Evolutionary conservation across 2,797 vertebrate genomes (phyloP), one percentile per base, ranked within the genome.

Genomic region (Poeciliopsis paucimaculata): DNA sequence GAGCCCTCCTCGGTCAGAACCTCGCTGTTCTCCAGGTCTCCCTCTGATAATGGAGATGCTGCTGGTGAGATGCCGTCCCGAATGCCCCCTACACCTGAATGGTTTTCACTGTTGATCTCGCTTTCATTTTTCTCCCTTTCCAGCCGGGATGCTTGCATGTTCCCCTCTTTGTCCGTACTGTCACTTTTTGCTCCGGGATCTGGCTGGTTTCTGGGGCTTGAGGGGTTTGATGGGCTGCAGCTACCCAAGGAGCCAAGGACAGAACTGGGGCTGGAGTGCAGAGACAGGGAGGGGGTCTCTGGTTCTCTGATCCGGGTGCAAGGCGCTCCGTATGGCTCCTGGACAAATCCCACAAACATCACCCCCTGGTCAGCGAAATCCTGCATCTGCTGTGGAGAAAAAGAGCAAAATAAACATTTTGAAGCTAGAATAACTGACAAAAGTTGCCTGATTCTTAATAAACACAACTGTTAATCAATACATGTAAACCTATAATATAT

Each of bases 311-410:
- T 90, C 72, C 87, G 76, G 87, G 92, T 90, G 79, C 91, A 90
- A 0, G 95, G 95, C 13, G 94, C 94, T 3, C 94, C 94, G 39
- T 90, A 95, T 18, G 97, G 97, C 82, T 98, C 97, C 89, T 97
- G 97, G 83, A 99, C 93, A 72, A 98, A 97, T 55, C 98, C 97
- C 23, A 98, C 96, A 70, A 99, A 99, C 90, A 96, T 95, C 92
- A 98, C 95, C 75, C 98, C 98, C 86, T 95, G 97, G 90, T 97
- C 97, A 13, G 98, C 97, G 15, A 97, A 97, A 80, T 99, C 98
- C 94, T 99, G 98, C 93, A 99, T 96, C 96, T 99, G 95, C 92
- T 95, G 95, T 85, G 70, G 45, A 76, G 26, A 5, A 76, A 41
- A 4, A 49, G 66, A 51, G 0, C 55, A 76, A 31, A 39, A 18